Base-by-base conservation (phyloP, 1,140 invertebrate species). In the Orussus abietinus region DNA sequence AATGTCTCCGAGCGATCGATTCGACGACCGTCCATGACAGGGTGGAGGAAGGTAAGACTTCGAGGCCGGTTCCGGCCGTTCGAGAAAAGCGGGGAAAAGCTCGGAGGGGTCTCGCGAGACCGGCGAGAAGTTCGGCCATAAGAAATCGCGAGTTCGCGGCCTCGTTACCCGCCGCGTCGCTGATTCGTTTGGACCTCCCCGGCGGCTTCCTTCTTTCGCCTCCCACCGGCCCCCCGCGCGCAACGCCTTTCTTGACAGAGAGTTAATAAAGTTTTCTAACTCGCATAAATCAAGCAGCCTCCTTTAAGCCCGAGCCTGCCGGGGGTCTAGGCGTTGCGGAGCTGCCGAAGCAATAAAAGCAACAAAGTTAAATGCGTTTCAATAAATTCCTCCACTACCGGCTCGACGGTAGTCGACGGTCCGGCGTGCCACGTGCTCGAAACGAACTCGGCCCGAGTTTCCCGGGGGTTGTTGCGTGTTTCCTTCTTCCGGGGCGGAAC, bases 251-350 rank as follows among this genome's bases (percentile, higher is more conserved):
- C 47, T 57, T 58, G 51, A 59, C 54, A 57, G 51, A 55, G 47
- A 56, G 56, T 60, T 60, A 51, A 57, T 60, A 60, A 62, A 62
- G 53, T 62, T 62, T 59, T 54, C 45, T 49, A 60, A 56, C 57
- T 58, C 53, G 50, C 57, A 62, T 62, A 62, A 62, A 60, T 62
- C 59, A 62, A 48, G n/a, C 55, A 53, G 50, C 46, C 44, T 60
- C 36, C 31, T 34, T 43, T 34, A 43, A 22, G 21, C 14, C 54
- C 42, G 53, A 48, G 42, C 47, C 47, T 29, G 42, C 26, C 18
- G n/a, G 46, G 39, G 40, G 44, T 42, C 26, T 31, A 33, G 11
- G 13, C 13, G 37, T 50, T 34, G 11, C 33, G 33, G 31, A 34
- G 29, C 19, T 18, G 40, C 21, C 18, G 28, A 38, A 30, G 12